phyloP scores from a whole-genome alignment of 2,113 vertebrate genomes.

The Progne subis region DNA sequence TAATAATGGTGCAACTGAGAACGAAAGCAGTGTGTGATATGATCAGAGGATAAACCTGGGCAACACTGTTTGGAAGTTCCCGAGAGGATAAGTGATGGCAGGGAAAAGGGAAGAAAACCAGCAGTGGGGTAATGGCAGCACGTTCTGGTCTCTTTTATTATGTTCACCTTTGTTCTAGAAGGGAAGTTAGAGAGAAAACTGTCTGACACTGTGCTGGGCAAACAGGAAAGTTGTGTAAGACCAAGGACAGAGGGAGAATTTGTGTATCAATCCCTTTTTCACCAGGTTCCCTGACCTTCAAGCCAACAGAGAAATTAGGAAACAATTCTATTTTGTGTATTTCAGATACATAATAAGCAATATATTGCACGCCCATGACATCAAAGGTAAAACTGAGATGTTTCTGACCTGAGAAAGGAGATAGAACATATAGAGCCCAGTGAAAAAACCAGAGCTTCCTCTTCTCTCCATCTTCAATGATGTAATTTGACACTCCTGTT shows the following conservation, averaged over 20 bases:
- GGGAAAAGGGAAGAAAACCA: not conserved
- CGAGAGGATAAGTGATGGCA: not conserved
- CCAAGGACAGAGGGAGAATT: not conserved
- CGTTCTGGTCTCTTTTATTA: fast-evolving
- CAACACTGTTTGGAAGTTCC: not conserved
- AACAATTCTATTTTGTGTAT: not conserved
- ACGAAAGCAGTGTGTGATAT: not conserved
- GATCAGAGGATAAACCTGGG: not conserved
- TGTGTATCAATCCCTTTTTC: not conserved
- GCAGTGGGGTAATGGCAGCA: not conserved
- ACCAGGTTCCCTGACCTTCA: not conserved
- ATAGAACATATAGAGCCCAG: not conserved
- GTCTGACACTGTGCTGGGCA: not conserved
- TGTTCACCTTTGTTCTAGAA: not conserved
- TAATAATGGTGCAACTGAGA: not conserved
- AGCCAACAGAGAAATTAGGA: not conserved
- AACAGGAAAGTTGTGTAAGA: not conserved
- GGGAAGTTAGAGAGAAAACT: not conserved
- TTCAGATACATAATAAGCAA: not conserved
- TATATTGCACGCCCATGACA: not conserved
- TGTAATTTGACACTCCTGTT: not conserved
- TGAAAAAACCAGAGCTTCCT: not conserved
- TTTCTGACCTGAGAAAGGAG: not conserved
- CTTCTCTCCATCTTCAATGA: not conserved
- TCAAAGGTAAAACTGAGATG: not conserved